Percentiles rank a stretch among this genome's conserved stretches.
Evolutionary conservation across 2,113 vertebrate genomes (phyloP).

Genomic region (Phylloscopus trochilus): DNA sequence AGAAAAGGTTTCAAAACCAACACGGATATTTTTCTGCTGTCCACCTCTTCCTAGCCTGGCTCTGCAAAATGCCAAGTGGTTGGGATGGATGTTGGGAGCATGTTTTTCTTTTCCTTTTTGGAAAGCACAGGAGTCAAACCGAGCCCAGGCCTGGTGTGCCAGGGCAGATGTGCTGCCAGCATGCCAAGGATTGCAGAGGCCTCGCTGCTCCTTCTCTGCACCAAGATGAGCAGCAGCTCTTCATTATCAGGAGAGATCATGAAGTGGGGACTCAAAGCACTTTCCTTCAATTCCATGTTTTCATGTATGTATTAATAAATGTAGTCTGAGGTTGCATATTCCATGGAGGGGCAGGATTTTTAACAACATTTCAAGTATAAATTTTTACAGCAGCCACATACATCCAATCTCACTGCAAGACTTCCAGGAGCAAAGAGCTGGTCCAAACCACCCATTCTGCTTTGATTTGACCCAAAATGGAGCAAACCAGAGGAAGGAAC

Average conservation of each 20-base stretch:
- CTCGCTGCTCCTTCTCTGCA: fast-evolving
- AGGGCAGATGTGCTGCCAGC: not conserved
- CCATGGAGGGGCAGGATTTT: not conserved
- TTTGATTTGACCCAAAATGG: not conserved
- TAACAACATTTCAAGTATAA: not conserved
- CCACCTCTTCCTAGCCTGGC: not conserved
- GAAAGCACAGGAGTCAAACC: not conserved
- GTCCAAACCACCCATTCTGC: not conserved
- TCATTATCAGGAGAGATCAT: not conserved
- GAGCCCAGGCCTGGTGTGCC: not conserved
- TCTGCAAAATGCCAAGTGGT: not conserved
- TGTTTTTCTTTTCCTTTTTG: not conserved
- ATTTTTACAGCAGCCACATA: not conserved
- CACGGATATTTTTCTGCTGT: not conserved
- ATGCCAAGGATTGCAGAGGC: not conserved
- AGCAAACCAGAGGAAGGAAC: not conserved
- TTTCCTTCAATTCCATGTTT: not conserved
- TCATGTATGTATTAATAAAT: not conserved
- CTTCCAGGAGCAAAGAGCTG: not conserved
- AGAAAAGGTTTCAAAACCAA: not conserved
- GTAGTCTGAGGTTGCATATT: not conserved
- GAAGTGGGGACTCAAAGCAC: not conserved
- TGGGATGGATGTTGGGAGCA: fast-evolving
- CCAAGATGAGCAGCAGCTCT: not conserved
- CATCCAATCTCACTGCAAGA: not conserved